phyloP scores from a whole-genome alignment of 2,888 invertebrate genomes.

The Sphaerophoria rueppellii region DNA sequence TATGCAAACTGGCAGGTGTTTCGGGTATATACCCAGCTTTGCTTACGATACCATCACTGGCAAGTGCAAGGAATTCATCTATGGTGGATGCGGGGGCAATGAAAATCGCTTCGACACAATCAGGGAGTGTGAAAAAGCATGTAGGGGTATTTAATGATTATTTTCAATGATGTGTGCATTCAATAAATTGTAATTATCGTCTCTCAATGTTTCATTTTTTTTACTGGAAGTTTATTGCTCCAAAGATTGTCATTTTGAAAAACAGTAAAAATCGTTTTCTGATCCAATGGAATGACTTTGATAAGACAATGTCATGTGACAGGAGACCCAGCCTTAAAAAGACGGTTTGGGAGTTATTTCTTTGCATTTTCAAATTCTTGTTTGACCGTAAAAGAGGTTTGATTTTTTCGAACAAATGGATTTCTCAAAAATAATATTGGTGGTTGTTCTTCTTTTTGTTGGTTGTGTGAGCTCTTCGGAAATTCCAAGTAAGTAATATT shows the following conservation, averaged over 20 bases:
- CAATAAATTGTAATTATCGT: background rate
- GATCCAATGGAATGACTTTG: constrained; percentile 19
- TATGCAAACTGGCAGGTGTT: constrained; percentile 87
- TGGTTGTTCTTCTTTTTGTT: constrained; percentile 6
- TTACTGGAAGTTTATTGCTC: constrained; percentile 48
- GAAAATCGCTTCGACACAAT: constrained; percentile 88
- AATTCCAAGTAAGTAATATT: constrained; percentile 48
- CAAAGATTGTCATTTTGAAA: constrained; percentile 25
- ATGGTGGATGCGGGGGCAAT: constrained; percentile 90
- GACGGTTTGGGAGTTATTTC: background rate
- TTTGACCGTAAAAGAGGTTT: background rate
- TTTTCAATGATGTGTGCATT: constrained; percentile 6
- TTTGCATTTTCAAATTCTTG: background rate
- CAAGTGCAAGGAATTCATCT: constrained; percentile 89
- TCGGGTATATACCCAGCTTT: constrained; percentile 88
- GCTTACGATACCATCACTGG: constrained; percentile 86
- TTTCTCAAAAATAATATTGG: constrained; percentile 21
- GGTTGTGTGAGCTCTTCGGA: constrained; percentile 35
- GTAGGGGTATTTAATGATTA: constrained; percentile 77
- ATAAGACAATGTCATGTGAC: constrained; percentile 23
- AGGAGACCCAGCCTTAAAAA: background rate
- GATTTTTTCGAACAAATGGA: constrained; percentile 1
- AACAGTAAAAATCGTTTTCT: constrained; percentile 7
- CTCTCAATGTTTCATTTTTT: background rate
- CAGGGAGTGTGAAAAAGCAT: constrained; percentile 85